These are phyloP conservation scores for Perca fluviatilis DNA, from an alignment of 2,113 vertebrate genomes.

Conservation along the genomic window DNA sequence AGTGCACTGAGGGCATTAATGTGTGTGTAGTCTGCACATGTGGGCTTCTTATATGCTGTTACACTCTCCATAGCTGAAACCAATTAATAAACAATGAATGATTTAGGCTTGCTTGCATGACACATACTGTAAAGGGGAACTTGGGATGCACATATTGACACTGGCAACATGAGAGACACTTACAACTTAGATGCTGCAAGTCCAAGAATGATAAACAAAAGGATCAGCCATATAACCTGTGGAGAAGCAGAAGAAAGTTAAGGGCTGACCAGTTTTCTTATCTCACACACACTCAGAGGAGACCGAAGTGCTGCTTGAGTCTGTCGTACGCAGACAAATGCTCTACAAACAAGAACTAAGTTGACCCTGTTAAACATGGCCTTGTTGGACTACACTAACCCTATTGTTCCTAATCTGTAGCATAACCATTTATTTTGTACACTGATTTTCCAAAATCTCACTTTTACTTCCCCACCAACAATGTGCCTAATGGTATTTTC, in stretches of 20 bases:
- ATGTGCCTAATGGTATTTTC: not conserved
- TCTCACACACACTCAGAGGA: not conserved
- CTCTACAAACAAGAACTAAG: not conserved
- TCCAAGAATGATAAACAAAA: slow-evolving; percentile 79
- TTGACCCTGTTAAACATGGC: not conserved
- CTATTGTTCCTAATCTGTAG: slow-evolving; percentile 14
- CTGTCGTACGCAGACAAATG: not conserved
- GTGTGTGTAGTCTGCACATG: not conserved
- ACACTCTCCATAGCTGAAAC: not conserved
- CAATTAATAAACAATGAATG: not conserved
- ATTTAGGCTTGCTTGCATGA: not conserved
- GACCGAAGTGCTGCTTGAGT: not conserved
- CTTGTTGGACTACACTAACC: not conserved
- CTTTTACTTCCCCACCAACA: not conserved
- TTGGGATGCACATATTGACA: not conserved
- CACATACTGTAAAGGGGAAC: not conserved
- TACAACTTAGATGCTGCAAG: slow-evolving; percentile 81
- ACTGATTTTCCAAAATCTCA: not conserved
- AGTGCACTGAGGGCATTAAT: not conserved
- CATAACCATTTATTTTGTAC: not conserved
- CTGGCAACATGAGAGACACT: slow-evolving; percentile 45
- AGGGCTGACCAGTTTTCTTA: not conserved
- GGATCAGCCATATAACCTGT: slow-evolving; percentile 78
- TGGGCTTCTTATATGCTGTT: not conserved
- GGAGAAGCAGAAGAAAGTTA: slow-evolving; percentile 38